Conservation (phyloP, 2,888 invertebrate species). For the Lasiommata megera region DNA sequence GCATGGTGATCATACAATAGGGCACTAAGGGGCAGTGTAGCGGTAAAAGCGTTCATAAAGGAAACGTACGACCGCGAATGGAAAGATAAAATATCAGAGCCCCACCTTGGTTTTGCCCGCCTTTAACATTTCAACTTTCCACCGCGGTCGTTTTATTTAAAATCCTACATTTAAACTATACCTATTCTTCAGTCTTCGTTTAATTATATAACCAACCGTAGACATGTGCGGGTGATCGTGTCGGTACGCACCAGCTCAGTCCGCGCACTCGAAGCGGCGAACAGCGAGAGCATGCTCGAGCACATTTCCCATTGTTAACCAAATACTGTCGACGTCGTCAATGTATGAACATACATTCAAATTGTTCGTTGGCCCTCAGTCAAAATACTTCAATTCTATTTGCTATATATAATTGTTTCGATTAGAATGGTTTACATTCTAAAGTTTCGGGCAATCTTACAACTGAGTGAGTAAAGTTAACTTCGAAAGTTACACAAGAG, state of each 20-base stretch:
- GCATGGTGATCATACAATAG: background rate
- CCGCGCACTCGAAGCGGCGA: background rate
- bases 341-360: no score
- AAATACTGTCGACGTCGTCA: no score
- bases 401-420: no score
- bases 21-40: slow-evolving; percentile 10
- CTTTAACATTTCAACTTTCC: slow-evolving; percentile 33
- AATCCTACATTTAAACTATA: slow-evolving; percentile 75
- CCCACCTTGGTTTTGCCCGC: slow-evolving; percentile 29
- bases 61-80: slow-evolving; percentile 23
- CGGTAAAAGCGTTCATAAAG: slow-evolving; percentile 19
- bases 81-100: slow-evolving; percentile 29
- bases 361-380: no score
- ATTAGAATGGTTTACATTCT: no score
- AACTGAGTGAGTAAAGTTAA: no score
- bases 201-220: slow-evolving; percentile 71
- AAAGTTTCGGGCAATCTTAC: no score
- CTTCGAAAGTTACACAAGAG: no score
- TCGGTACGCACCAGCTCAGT: slow-evolving; percentile 22
- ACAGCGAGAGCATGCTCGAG: background rate
- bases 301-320: background rate
- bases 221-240: slow-evolving; percentile 42
- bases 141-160: slow-evolving; percentile 53
- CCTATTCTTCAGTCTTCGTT: slow-evolving; percentile 79
- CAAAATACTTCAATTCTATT: no score